These are phyloP conservation scores for Entomobrya multifasciata DNA, from an alignment of 2,888 invertebrate genomes.

Conservation along the genomic window DNA sequence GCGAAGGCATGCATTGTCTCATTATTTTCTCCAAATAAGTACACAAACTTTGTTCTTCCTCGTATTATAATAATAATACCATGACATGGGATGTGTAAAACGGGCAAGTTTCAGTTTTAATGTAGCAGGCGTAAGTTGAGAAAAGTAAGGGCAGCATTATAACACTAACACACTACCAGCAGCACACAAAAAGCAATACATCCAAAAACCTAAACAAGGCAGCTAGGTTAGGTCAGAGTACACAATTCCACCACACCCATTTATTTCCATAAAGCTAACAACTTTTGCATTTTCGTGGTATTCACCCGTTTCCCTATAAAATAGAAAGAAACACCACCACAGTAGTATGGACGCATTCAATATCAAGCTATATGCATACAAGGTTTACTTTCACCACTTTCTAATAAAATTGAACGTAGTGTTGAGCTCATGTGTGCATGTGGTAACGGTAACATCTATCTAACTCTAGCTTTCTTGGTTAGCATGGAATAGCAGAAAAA, in stretches of 20 bases:
- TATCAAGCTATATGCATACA: not conserved
- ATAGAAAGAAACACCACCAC: not conserved
- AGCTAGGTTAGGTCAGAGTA: conserved; percentile 43
- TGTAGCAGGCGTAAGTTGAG: not conserved
- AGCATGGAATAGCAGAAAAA: not conserved
- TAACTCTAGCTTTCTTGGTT: not conserved
- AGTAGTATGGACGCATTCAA: not conserved
- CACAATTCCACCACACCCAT: conserved; percentile 58
- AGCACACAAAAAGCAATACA: conserved; percentile 26
- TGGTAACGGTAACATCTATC: too few species aligned
- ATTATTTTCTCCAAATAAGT: conserved; percentile 54
- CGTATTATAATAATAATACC: conserved; percentile 2
- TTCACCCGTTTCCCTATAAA: conserved; percentile 30
- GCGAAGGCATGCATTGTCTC: conserved; percentile 41
- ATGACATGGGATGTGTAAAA: conserved; percentile 23
- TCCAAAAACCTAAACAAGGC: conserved; percentile 30
- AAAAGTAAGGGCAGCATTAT: not conserved
- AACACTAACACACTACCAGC: not conserved
- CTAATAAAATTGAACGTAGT: not conserved
- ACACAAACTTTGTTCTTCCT: conserved; percentile 26
- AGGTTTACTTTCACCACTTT: not conserved
- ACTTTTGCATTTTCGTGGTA: conserved; percentile 62
- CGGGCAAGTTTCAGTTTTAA: not conserved
- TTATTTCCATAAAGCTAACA: conserved; percentile 63
- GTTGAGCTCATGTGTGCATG: too few species aligned